Evolutionary conservation across 2,888 invertebrate genomes (phyloP).

Genomic region (Cantharis lateralis): DNA sequence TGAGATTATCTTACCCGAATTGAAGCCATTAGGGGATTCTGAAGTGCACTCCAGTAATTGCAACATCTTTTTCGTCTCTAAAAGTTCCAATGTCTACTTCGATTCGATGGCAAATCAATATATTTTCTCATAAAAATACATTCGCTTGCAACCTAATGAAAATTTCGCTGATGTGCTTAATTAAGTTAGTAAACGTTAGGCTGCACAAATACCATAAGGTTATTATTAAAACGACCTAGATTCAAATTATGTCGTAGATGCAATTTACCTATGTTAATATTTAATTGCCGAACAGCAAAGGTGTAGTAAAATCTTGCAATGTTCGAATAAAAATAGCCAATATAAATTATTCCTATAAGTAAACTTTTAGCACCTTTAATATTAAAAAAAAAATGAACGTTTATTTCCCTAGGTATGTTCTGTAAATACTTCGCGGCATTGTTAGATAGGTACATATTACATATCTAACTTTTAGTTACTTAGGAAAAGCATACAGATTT

Average conservation of each 20-base stretch:
- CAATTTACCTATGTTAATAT: background rate
- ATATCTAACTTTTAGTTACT: conserved; percentile 12
- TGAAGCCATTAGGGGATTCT: conserved; percentile 37
- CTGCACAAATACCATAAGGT: background rate
- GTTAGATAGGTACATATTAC: background rate
- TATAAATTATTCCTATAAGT: background rate
- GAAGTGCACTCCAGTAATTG: conserved; percentile 41
- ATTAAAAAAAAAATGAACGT: background rate
- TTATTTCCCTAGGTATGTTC: background rate
- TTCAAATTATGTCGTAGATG: background rate
- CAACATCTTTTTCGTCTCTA: conserved; percentile 30
- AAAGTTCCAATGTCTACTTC: conserved; percentile 20
- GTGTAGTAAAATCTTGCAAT: background rate
- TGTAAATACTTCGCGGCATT: conserved; percentile 8
- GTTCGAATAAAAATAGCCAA: background rate
- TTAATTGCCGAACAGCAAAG: background rate
- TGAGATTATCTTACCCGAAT: conserved; percentile 37
- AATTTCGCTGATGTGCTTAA: conserved; percentile 19
- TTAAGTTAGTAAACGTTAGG: conserved; percentile 16
- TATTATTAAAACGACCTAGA: background rate
- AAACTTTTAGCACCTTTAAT: background rate
- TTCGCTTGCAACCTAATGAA: conserved; percentile 25
- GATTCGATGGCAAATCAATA: conserved; percentile 29
- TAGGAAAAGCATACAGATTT: conserved; percentile 22
- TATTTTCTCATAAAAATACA: conserved; percentile 26